Evolutionary conservation across 1,140 invertebrate genomes (phyloP).

Genomic region (Conus betulinus): DNA sequence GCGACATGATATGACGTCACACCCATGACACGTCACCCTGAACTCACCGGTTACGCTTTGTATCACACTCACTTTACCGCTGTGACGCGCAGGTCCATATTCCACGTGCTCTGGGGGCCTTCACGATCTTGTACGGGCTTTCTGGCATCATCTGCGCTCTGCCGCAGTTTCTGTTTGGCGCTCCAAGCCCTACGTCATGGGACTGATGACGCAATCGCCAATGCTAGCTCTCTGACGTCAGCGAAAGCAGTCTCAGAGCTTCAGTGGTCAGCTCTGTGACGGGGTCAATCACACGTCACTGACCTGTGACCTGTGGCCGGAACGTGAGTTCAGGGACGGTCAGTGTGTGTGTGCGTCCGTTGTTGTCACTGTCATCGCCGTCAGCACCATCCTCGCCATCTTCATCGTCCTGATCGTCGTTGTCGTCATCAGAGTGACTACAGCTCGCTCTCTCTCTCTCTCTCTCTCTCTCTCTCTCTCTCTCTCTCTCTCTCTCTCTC

Average conservation of each 20-base stretch:
- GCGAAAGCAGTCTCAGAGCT: neutral
- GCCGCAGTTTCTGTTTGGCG: conserved; percentile 53
- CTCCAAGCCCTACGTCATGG: neutral
- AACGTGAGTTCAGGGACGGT: neutral
- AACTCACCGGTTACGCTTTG: too few species aligned
- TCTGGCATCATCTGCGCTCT: conserved; percentile 54
- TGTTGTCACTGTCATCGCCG: neutral
- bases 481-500: too few species aligned
- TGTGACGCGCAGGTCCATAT: conserved; percentile 38
- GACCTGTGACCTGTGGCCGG: neutral
- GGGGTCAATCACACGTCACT: conserved; percentile 2
- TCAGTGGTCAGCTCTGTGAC: neutral
- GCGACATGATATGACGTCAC: too few species aligned
- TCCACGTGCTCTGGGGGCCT: conserved; percentile 42
- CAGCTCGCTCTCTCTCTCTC: too few species aligned
- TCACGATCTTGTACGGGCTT: conserved; percentile 52
- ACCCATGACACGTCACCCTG: too few species aligned
- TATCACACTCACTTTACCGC: too few species aligned
- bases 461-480: too few species aligned
- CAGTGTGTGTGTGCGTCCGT: too few species aligned
- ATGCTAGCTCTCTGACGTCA: conserved; percentile 33
- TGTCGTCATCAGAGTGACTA: neutral
- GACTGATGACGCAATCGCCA: neutral
- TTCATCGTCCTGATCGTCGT: neutral
- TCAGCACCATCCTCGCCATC: neutral